Evolutionary conservation across 2,113 vertebrate genomes (phyloP).

Genomic region (Lichenostomus cassidix): DNA sequence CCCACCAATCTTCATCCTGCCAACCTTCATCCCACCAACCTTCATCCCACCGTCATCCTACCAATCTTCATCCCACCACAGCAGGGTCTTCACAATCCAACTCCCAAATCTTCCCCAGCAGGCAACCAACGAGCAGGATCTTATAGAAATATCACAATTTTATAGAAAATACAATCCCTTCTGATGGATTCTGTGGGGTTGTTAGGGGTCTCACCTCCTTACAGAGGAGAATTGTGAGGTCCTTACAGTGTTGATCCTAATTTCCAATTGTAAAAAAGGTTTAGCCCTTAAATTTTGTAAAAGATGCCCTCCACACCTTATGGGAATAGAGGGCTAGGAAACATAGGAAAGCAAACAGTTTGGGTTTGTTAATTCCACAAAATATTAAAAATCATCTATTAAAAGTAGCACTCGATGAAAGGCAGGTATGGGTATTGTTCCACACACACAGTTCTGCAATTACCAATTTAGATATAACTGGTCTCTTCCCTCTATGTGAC

Average conservation of each 20-base stretch:
- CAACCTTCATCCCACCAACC: neutral
- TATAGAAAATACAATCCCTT: neutral
- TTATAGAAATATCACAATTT: neutral
- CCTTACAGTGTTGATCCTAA: neutral
- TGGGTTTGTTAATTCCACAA: neutral
- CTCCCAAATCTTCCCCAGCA: neutral
- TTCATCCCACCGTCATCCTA: neutral
- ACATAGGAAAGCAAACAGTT: neutral
- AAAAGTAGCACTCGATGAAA: neutral
- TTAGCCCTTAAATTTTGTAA: neutral
- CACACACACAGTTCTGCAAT: neutral
- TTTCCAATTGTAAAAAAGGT: neutral
- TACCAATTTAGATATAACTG: neutral
- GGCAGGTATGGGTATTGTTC: neutral
- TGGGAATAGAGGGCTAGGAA: neutral
- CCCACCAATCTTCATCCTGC: neutral
- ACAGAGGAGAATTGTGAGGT: neutral
- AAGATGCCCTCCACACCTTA: rapidly evolving
- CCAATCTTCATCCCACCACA: neutral
- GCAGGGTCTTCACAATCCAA: neutral
- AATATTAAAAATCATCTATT: neutral
- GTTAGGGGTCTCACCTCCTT: neutral
- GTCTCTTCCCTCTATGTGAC: neutral
- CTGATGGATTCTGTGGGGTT: neutral
- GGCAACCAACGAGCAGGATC: neutral